Conservation (phyloP, 2,888 invertebrate genomes). For the Ornithoptera priamus region DNA sequence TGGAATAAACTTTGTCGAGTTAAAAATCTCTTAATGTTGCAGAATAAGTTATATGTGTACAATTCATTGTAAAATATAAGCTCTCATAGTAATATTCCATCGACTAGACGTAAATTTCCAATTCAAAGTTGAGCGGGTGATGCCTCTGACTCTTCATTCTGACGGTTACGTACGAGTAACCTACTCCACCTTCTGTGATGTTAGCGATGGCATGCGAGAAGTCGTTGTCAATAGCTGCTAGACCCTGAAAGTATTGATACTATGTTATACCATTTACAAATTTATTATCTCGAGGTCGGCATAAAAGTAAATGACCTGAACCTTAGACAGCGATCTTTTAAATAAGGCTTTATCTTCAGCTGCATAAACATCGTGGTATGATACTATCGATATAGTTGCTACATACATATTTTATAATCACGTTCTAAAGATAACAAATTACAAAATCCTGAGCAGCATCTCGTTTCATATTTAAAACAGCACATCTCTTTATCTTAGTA, state of each 20-base stretch:
- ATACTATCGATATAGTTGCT: background rate
- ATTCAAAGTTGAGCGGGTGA: conserved; percentile 71
- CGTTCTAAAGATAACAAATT: background rate
- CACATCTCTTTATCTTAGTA: background rate
- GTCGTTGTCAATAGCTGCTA: conserved; percentile 70
- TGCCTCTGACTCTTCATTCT: conserved; percentile 74
- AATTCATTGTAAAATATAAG: background rate
- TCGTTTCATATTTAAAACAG: background rate
- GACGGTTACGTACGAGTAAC: conserved; percentile 61
- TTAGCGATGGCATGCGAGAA: conserved; percentile 74
- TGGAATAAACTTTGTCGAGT: background rate
- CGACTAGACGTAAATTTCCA: conserved; percentile 67
- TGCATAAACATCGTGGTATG: background rate
- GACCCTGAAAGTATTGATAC: conserved; percentile 55
- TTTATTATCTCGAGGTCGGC: background rate
- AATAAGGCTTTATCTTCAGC: background rate
- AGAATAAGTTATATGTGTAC: background rate
- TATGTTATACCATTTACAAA: background rate
- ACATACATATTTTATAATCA: background rate
- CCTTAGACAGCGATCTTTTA: background rate
- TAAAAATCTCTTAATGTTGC: background rate
- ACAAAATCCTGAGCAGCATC: background rate
- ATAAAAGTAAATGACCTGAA: background rate
- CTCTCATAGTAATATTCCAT: background rate
- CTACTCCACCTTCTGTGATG: conserved; percentile 69